A percentile compares a stretch with the other conserved stretches of the same genome.
Conservation (phyloP, 2,888 invertebrate species). For the Alsophila aescularia region DNA sequence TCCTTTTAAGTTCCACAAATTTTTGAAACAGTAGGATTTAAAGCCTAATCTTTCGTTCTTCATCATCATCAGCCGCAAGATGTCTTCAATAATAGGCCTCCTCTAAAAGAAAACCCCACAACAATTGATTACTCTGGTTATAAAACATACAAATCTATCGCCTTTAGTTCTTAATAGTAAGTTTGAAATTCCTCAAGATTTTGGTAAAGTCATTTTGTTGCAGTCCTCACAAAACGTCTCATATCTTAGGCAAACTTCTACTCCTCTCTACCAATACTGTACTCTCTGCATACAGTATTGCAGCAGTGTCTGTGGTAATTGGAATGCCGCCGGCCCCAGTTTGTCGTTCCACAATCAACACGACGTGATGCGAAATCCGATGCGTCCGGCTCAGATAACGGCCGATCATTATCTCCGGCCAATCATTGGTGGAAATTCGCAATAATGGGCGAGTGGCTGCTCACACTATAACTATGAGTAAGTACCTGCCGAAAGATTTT, state of each 20-base stretch:
- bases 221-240: background rate
- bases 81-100: too few relatives aligned
- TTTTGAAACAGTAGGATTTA: too few relatives aligned
- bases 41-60: too few relatives aligned
- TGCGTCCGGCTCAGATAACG: constrained; percentile 67
- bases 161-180: too few relatives aligned
- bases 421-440: constrained; percentile 48
- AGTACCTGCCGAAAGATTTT: too few relatives aligned
- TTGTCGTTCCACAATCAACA: constrained; percentile 80
- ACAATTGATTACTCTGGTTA: too few relatives aligned
- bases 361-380: constrained; percentile 82
- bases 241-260: background rate
- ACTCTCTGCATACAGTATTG: constrained; percentile 37
- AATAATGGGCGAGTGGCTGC: constrained; percentile 15
- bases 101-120: too few relatives aligned
- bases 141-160: too few relatives aligned
- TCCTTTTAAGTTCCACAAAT: too few relatives aligned
- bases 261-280: background rate
- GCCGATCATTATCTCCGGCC: constrained; percentile 64
- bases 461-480: background rate
- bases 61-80: too few relatives aligned
- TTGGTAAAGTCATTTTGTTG: constrained; percentile 3
- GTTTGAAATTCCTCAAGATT: too few relatives aligned
- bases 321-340: constrained; percentile 68
- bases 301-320: constrained; percentile 76